phyloP scores from a whole-genome alignment of 2,797 vertebrate species.

The Cheirogaleus major region DNA sequence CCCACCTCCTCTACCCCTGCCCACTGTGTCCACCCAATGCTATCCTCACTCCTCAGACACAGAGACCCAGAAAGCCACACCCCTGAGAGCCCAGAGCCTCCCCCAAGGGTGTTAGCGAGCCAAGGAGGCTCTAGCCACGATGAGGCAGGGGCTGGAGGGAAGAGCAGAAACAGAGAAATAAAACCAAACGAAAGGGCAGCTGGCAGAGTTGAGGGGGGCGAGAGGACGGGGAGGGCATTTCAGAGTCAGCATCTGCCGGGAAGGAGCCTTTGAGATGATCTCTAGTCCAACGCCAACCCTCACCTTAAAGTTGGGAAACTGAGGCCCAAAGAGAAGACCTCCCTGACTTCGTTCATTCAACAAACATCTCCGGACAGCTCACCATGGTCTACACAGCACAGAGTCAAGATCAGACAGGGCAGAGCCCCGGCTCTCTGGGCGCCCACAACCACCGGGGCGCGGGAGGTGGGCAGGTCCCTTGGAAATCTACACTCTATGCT shows the following conservation, averaged over 20 bases:
- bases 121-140: background rate
- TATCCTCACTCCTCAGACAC: too few relatives aligned
- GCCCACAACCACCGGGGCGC: background rate
- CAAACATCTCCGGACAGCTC: background rate
- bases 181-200: background rate
- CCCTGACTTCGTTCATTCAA: background rate
- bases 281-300: too few relatives aligned
- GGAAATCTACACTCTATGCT: background rate
- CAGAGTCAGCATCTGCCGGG: too few relatives aligned
- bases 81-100: too few relatives aligned
- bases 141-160: background rate
- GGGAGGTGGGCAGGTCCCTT: background rate
- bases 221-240: background rate
- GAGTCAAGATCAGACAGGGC: background rate
- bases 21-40: too few relatives aligned
- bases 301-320: background rate
- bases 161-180: background rate
- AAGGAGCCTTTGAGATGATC: background rate
- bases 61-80: too few relatives aligned
- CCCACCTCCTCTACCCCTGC: too few relatives aligned
- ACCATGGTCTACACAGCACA: background rate
- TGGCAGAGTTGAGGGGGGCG: background rate
- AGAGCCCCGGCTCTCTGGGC: background rate
- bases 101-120: background rate
- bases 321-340: background rate